Evolutionary conservation across 2,888 invertebrate genomes (phyloP).

Genomic region (Exocentrus adspersus): DNA sequence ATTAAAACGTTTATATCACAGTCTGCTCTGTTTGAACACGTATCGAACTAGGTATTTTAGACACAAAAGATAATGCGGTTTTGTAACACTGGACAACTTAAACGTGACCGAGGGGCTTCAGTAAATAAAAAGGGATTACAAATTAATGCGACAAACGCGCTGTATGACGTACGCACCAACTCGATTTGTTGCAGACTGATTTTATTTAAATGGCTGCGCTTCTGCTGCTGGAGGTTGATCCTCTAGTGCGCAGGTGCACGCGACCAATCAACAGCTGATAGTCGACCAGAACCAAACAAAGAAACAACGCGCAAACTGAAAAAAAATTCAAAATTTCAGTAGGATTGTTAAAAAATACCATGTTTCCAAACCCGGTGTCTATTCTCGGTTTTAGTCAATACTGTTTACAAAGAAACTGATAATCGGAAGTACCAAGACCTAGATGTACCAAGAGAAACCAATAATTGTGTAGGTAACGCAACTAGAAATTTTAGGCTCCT

Average conservation of each 20-base stretch:
- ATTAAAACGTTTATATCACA: slow-evolving; percentile 17
- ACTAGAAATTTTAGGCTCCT: too few species aligned
- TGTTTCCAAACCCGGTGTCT: too few species aligned
- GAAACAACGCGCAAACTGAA: slow-evolving; percentile 1
- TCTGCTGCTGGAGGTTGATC: slow-evolving; percentile 24
- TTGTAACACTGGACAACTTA: slow-evolving; percentile 32
- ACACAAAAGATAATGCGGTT: neutral
- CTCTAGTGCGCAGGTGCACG: slow-evolving; percentile 46
- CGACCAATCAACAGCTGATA: slow-evolving; percentile 55
- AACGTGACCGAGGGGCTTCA: slow-evolving; percentile 41
- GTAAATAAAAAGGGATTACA: slow-evolving; percentile 51
- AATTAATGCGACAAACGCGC: slow-evolving; percentile 42
- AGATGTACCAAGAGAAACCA: too few species aligned
- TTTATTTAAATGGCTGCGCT: slow-evolving; percentile 41
- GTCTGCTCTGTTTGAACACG: slow-evolving; percentile 14
- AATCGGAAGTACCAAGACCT: too few species aligned
- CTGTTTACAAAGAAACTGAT: too few species aligned
- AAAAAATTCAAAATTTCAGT: neutral
- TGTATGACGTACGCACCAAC: slow-evolving; percentile 47
- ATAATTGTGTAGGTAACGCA: too few species aligned
- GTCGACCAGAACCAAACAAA: neutral
- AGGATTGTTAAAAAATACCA: too few species aligned
- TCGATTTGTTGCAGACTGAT: slow-evolving; percentile 54
- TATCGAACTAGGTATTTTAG: neutral
- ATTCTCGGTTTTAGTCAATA: too few species aligned